Base-by-base conservation (phyloP, 2,888 invertebrate genomes). In the Dryocosmus kuriphilus region DNA sequence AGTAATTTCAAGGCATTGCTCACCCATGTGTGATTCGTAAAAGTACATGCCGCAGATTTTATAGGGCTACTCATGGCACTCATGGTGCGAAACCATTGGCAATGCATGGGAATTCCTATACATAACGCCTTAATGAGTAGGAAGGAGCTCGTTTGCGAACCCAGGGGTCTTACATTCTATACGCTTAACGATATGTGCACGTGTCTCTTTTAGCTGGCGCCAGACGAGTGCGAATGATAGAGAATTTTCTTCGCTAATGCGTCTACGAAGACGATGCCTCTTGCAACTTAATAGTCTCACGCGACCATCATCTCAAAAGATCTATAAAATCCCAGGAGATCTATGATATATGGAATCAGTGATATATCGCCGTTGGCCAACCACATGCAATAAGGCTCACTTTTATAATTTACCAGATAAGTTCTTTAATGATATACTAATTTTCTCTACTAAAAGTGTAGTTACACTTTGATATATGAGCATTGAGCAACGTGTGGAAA, bases 201-300 rank as follows among this genome's bases (percentile, higher is more conserved):
- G 65, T 67, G 65, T 67, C 2, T 24, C 41, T 38, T n/a, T 35
- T 67, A 67, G 27, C 41, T 46, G 65, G 65, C 65, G 65, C 65
- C 65, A 67, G 65, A 41, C 65, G 41, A 67, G 41, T 67, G 27
- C 27, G 65, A 67, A 67, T 46, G 65, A 67, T 67, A 67, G 65
- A 41, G 38, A 67, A 67, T 67, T 67, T 67, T 46, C 65, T 67
- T 24, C 19, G 14, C 65, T 67, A 67, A 67, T 67, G 65, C 19
- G 65, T 41, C 65, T 67, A 27, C 16, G 24, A 67, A 67, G 65
- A 67, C n/a, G 7, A 24, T 67, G 35, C 65, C 22, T 46, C 41
- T 67, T 16, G 27, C 27, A 27, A 67, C 27, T 46, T 41, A 67
- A 67, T 67, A 41, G 41, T 41, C 27, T 41, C 27, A 27, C 41